phyloP scores from a whole-genome alignment of 1,140 invertebrate genomes.

The Lordiphosa stackelbergi region DNA sequence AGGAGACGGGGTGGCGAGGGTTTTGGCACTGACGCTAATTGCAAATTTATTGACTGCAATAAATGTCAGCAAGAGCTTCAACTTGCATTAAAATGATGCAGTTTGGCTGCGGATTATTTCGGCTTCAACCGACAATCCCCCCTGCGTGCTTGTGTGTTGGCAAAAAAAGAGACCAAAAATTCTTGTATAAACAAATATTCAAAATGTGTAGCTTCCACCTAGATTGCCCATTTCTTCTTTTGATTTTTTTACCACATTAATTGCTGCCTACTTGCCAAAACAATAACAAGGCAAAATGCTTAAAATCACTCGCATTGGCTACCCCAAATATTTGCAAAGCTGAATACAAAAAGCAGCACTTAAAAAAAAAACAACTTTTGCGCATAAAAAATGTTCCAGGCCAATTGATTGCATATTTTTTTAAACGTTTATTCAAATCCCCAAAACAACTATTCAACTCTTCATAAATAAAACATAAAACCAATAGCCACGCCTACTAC shows the following conservation, averaged over 20 bases:
- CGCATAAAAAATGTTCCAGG: too few relatives aligned
- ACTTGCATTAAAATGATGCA: conserved; percentile 51
- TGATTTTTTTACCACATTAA: background rate
- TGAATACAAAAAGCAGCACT: too few relatives aligned
- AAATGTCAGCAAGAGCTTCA: conserved; percentile 57
- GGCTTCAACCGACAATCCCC: conserved; percentile 17
- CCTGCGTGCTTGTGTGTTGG: background rate
- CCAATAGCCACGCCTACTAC: too few relatives aligned
- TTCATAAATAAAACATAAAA: conserved; percentile 2
- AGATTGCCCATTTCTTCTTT: background rate
- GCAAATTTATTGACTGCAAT: conserved; percentile 70
- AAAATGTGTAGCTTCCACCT: conserved; percentile 5
- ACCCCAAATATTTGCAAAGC: background rate
- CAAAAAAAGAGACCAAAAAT: conserved; percentile 9
- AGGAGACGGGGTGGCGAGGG: background rate
- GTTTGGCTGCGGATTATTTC: conserved; percentile 27
- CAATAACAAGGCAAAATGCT: conserved; percentile 3
- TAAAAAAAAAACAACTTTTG: too few relatives aligned
- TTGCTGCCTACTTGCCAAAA: background rate
- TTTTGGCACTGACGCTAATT: conserved; percentile 45
- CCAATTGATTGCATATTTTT: too few relatives aligned
- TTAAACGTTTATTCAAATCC: too few relatives aligned
- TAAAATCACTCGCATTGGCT: background rate
- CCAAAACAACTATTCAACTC: too few relatives aligned
- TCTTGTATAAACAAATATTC: conserved; percentile 9